phyloP scores from a whole-genome alignment of 2,888 invertebrate species.

The Lepidochitona cinerea region DNA sequence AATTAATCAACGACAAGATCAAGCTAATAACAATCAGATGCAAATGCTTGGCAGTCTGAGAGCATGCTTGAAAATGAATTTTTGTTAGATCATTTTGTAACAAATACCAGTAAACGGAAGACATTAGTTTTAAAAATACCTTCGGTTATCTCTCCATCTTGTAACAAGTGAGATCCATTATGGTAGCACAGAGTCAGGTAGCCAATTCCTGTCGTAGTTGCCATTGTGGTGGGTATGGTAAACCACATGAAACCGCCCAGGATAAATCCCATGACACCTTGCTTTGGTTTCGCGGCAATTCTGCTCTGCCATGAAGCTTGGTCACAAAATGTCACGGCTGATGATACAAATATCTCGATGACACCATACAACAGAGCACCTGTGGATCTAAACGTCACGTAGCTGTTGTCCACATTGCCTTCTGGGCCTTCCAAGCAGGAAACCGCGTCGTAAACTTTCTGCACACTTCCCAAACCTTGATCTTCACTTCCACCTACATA shows the following conservation, averaged over 20 bases:
- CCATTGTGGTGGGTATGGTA: slow-evolving; percentile 69
- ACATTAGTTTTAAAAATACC: too few relatives aligned
- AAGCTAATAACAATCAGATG: too few relatives aligned
- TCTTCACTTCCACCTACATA: slow-evolving; percentile 49
- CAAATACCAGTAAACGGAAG: too few relatives aligned
- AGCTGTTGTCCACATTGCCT: slow-evolving; percentile 58
- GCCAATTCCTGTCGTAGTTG: slow-evolving; percentile 68
- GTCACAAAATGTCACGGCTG: slow-evolving; percentile 66
- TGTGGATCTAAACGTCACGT: slow-evolving; percentile 58
- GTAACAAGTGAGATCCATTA: slow-evolving; percentile 55
- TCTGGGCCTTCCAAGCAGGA: slow-evolving; percentile 59
- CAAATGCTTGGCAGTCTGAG: too few relatives aligned
- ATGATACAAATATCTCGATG: slow-evolving; percentile 66
- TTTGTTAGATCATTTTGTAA: too few relatives aligned
- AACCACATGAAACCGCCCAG: slow-evolving; percentile 70
- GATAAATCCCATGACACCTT: slow-evolving; percentile 69
- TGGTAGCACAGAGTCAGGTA: slow-evolving; percentile 63
- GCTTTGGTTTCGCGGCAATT: slow-evolving; percentile 68
- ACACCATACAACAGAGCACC: slow-evolving; percentile 62
- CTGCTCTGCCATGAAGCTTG: slow-evolving; percentile 71
- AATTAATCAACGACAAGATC: too few relatives aligned
- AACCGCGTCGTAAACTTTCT: slow-evolving; percentile 56
- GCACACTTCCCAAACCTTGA: slow-evolving; percentile 49
- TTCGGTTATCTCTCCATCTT: slow-evolving; percentile 55
- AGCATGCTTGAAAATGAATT: too few relatives aligned